Evolutionary conservation across 1,140 invertebrate species (phyloP).

Genomic region (Pectinophora gossypiella): DNA sequence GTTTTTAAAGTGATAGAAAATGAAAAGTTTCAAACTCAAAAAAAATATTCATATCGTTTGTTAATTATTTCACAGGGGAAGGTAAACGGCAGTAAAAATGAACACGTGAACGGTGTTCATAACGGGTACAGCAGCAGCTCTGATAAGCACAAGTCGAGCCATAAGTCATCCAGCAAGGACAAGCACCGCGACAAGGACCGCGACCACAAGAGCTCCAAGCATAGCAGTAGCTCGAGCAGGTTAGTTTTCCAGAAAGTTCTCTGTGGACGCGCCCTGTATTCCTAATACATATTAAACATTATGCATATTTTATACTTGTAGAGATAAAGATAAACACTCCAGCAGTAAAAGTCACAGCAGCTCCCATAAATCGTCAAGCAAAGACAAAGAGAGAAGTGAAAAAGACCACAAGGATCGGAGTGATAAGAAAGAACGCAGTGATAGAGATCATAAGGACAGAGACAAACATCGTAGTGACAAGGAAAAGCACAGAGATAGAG

Average conservation of each 20-base stretch:
- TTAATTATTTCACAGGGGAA: slow-evolving; percentile 48
- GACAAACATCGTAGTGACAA: slow-evolving; percentile 75
- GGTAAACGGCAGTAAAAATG: slow-evolving; percentile 69
- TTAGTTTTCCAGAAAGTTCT: slow-evolving; percentile 63
- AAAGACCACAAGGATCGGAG: slow-evolving; percentile 59
- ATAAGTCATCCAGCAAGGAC: slow-evolving; percentile 83
- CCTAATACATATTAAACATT: background rate
- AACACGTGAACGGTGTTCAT: slow-evolving; percentile 82
- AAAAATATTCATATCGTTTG: background rate
- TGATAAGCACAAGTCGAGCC: slow-evolving; percentile 79
- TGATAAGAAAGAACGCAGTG: slow-evolving; percentile 49
- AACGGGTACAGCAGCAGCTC: slow-evolving; percentile 79
- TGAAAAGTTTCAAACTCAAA: too few relatives aligned
- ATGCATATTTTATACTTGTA: slow-evolving; percentile 23
- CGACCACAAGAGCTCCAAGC: slow-evolving; percentile 77
- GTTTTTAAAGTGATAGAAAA: too few relatives aligned
- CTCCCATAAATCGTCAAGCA: slow-evolving; percentile 80
- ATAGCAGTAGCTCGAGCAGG: slow-evolving; percentile 67
- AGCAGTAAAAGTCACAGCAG: slow-evolving; percentile 76
- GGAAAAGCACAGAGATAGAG: slow-evolving; percentile 64
- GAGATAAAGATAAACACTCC: slow-evolving; percentile 74
- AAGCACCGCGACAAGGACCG: slow-evolving; percentile 80
- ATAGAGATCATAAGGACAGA: slow-evolving; percentile 74
- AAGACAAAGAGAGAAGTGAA: slow-evolving; percentile 67
- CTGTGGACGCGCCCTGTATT: slow-evolving; percentile 6